phyloP scores from a whole-genome alignment of 1,140 invertebrate species.

The Sweltsa coloradensis region DNA sequence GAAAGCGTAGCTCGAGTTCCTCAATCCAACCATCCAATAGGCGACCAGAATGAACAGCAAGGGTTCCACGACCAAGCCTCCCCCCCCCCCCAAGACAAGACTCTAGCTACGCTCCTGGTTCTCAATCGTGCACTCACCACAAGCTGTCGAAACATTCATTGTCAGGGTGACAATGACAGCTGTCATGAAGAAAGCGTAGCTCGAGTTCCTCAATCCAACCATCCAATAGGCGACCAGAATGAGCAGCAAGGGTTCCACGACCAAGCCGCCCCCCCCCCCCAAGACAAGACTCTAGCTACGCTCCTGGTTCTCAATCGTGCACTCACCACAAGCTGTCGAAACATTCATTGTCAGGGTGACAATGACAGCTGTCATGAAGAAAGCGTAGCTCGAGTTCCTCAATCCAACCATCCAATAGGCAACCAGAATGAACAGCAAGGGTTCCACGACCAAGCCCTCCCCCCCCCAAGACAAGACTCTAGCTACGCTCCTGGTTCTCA shows the following conservation, averaged over 20 bases:
- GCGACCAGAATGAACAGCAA: constrained; percentile 59
- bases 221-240: constrained; percentile 66
- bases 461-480: too few species aligned
- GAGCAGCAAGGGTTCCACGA: constrained; percentile 65
- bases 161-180: constrained; percentile 54
- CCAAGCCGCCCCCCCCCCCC: too few species aligned
- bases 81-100: too few species aligned
- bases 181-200: constrained; percentile 55
- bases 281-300: too few species aligned
- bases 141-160: constrained; percentile 73
- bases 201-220: constrained; percentile 48
- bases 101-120: too few species aligned
- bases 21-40: constrained; percentile 66
- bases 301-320: too few species aligned
- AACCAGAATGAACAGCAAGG: constrained; percentile 59
- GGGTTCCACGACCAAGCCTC: constrained; percentile 67
- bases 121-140: constrained; percentile 60
- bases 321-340: constrained; percentile 67
- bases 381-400: constrained; percentile 47
- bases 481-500: too few species aligned
- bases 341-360: constrained; percentile 68
- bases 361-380: constrained; percentile 49
- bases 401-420: constrained; percentile 69
- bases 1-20: constrained; percentile 50
- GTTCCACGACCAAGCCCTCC: constrained; percentile 67